Conservation (phyloP, 1,140 invertebrate genomes). For the Drosophila arizonae region DNA sequence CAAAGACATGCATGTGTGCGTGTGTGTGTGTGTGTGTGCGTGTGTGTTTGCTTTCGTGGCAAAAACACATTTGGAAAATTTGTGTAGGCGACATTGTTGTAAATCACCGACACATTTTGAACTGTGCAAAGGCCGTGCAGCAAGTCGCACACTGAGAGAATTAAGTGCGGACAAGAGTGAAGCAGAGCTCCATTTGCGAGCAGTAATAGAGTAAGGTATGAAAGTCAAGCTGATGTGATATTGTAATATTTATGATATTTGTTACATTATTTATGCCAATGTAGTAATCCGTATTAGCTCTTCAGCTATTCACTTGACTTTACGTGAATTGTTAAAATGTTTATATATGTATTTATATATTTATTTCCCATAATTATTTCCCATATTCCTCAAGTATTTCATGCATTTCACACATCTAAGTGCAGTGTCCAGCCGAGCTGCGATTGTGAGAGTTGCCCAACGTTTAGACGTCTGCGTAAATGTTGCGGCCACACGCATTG, state of each 20-base stretch:
- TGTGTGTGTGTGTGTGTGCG: slow-evolving; percentile 22
- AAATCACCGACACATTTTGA: slow-evolving; percentile 79
- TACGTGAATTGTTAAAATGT: no score
- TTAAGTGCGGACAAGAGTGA: no score
- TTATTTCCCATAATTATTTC: no score
- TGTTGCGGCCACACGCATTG: slow-evolving; percentile 69
- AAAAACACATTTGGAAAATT: slow-evolving; percentile 81
- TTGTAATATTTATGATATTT: no score
- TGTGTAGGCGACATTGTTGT: slow-evolving; percentile 80
- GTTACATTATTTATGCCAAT: no score
- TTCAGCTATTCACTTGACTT: no score
- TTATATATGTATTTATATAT: no score
- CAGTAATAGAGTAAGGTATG: no score
- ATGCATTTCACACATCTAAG: neutral
- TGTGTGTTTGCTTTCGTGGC: slow-evolving; percentile 69
- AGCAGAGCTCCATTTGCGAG: no score
- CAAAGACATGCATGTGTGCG: neutral
- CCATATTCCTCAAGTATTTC: no score
- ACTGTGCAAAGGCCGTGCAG: slow-evolving; percentile 34
- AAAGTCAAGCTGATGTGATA: no score
- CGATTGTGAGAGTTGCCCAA: slow-evolving; percentile 16
- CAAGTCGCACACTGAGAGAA: slow-evolving; percentile 36
- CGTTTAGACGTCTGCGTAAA: slow-evolving; percentile 58
- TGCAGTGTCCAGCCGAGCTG: slow-evolving; percentile 24
- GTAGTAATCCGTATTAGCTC: no score